phyloP scores from a whole-genome alignment of 2,113 vertebrate species.

The Neolamprologus sp. region DNA sequence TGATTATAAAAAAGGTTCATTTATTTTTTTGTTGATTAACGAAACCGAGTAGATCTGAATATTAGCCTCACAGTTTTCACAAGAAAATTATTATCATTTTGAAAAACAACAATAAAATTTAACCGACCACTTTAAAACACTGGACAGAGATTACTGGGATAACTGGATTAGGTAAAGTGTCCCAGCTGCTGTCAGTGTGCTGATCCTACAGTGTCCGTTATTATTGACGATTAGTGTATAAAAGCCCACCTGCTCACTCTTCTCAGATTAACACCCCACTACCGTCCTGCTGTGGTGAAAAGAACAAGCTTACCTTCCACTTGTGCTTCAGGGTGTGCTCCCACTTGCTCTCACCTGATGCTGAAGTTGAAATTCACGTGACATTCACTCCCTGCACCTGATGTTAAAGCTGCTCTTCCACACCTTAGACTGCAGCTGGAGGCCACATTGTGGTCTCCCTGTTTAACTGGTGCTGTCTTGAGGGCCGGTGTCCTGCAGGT shows the following conservation, averaged over 20 bases:
- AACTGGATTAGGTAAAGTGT: neutral
- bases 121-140: neutral
- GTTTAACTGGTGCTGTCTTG: accelerated
- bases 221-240: neutral
- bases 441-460: neutral
- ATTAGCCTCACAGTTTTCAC: neutral
- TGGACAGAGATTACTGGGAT: neutral
- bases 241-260: neutral
- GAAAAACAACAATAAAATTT: neutral
- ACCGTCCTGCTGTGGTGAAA: accelerated
- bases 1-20: neutral
- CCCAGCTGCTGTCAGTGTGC: neutral
- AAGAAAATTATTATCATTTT: neutral
- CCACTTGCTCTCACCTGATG: neutral
- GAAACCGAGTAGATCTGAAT: no score
- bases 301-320: neutral
- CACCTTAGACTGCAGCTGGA: neutral
- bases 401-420: neutral
- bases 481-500: no score
- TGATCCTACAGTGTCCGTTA: neutral
- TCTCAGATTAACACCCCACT: neutral
- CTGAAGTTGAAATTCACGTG: neutral
- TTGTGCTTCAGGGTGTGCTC: neutral
- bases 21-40: neutral
- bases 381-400: neutral